A percentile compares a stretch with the other conserved stretches of the same genome.
Conservation (phyloP, 2,113 vertebrate genomes). For the Pachyramphus minor region DNA sequence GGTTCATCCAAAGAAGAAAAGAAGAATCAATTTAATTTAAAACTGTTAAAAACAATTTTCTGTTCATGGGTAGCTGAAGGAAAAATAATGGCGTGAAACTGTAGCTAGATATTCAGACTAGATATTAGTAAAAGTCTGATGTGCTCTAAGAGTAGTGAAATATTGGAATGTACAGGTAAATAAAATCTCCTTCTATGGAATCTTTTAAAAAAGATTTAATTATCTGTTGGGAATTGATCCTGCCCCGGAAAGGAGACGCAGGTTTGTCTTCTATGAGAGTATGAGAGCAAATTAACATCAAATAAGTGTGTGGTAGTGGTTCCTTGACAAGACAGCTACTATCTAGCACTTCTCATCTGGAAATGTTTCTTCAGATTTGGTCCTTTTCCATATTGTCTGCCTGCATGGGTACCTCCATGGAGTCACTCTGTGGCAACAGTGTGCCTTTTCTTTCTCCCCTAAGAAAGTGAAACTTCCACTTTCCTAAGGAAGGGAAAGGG, state of each 20-base stretch:
- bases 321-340: not conserved
- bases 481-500: not conserved
- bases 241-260: not conserved
- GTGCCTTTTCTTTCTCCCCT: not conserved
- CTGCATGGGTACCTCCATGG: not conserved
- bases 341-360: not conserved
- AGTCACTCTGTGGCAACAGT: not conserved
- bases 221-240: not conserved
- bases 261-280: not conserved
- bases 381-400: not conserved
- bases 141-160: not conserved
- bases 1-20: not conserved
- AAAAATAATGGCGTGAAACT: not conserved
- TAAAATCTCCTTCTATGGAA: not conserved
- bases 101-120: not conserved
- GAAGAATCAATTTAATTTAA: not conserved
- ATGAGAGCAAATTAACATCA: not conserved
- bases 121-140: not conserved
- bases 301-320: not conserved
- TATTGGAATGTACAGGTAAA: not conserved
- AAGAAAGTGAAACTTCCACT: not conserved
- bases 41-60: not conserved
- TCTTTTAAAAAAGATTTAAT: not conserved
- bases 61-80: not conserved
- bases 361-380: not conserved